Conservation (phyloP, 2,797 vertebrate genomes). For the Decapterus maruadsi region DNA sequence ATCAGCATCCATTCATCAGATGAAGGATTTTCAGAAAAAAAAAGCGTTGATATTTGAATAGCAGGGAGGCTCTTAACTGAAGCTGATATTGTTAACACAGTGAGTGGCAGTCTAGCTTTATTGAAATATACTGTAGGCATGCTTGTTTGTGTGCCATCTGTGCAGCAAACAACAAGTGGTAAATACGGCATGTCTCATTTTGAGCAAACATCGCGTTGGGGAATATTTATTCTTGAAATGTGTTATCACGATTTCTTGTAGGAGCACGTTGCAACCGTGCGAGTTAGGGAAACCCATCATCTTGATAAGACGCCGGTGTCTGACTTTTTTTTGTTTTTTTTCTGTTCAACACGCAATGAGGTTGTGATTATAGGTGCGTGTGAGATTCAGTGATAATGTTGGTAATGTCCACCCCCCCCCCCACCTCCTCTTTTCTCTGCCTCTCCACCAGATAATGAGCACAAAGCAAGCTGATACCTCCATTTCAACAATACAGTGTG, state of each 20-base stretch:
- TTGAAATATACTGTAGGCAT: constrained; percentile 64
- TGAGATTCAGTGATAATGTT: constrained; percentile 15
- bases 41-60: constrained; percentile 8
- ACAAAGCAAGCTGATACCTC: constrained; percentile 43
- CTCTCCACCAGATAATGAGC: constrained; percentile 43
- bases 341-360: neutral
- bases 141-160: constrained; percentile 74
- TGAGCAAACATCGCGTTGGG: constrained; percentile 59
- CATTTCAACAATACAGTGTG: constrained; percentile 53
- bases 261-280: constrained; percentile 38
- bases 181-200: constrained; percentile 72
- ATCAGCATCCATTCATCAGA: constrained; percentile 28
- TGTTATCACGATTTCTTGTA: constrained; percentile 57
- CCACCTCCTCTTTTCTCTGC: constrained; percentile 12
- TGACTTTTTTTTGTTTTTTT: neutral
- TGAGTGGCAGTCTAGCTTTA: constrained; percentile 76
- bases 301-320: constrained; percentile 25
- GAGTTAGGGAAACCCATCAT: constrained; percentile 55
- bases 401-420: constrained; percentile 17
- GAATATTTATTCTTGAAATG: constrained; percentile 67
- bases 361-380: constrained; percentile 7
- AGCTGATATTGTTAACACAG: constrained; percentile 44
- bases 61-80: constrained; percentile 27
- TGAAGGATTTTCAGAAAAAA: constrained; percentile 6
- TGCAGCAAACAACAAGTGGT: constrained; percentile 73